Base-by-base conservation (phyloP, 2,797 vertebrate species). In the Silurus aristotelis region DNA sequence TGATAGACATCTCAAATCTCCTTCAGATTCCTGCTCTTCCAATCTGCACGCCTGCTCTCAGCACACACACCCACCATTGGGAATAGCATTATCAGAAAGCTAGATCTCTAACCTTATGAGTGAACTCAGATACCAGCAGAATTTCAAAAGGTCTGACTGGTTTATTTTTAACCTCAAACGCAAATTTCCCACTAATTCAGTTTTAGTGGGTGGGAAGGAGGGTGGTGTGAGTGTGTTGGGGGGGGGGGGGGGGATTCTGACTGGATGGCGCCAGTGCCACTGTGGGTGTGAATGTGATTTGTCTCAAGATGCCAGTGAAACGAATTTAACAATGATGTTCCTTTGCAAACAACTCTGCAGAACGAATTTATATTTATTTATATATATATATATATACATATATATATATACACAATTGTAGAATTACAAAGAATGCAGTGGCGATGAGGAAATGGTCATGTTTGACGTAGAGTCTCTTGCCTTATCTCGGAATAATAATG, bases 1-100 rank as follows among this genome's bases (percentile, higher is more conserved):
- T 96, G 97, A 99, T 98, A 97, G 97, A 98, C 97, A 97, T 98
- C 96, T 97, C 96, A 96, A 96, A 96, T 90, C 91, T 87, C 91
- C 90, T 58, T 86, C 88, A 72, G 75, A 60, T 58, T 86, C 82
- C 68, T 58, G 58, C 81, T 70, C 77, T 92, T 75, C 73, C 92
- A 94, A 94, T 95, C 93, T 92, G 90, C 86, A 87, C 89, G 86
- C 87, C 90, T 92, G 90, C 91, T 93, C 93, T 95, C 94, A 93
- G 91, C 90, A 12, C 22, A 3, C 13, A 1, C 19, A 17, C 22
- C 0, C 13, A 17, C 82, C 91, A 88, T 92, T 92, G 92, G 94
- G 96, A 95, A 96, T 95, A 95, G 95, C 95, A 96, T 92, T 96
- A 97, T 97, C 97, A 96, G 95, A 95, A 96, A 94, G 95, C 91